Base-by-base conservation (phyloP, 2,113 vertebrate genomes). In the Psilopogon haemacephalus region DNA sequence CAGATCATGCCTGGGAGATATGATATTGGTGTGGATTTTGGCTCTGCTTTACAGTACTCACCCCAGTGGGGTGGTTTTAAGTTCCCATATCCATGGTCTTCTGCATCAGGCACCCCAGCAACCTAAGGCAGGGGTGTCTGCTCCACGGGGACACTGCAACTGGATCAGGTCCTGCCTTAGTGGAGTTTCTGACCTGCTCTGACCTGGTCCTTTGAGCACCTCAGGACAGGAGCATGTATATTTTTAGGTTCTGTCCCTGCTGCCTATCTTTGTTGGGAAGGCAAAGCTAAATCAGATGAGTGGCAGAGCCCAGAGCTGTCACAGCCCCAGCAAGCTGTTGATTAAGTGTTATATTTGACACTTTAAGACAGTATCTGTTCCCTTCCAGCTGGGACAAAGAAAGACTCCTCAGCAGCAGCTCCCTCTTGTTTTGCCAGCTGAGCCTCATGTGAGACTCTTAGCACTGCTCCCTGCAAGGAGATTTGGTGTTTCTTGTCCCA, bases 61-160 rank as follows among this genome's bases (percentile, higher is more conserved):
- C 2, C 8, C 35, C 12, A n/a, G 12, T 46, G 14, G 46, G 12
- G 5, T 46, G 19, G 3, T 26, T 91, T 82, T 72, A 35, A 72
- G 74, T 44, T n/a, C 20, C 16, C 16, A 3, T 26, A 28, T 15
- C 46, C 28, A 15, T 17, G 18, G 8, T 77, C 3, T 75, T 23
- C 46, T 56, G 48, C 48, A 5, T 5, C 27, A 38, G 27, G 38
- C 26, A 73, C 35, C 52, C 24, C 59, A 67, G 76, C 24, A 40
- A 14, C 1, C 0, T n/a, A 1, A 44, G 46, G 2, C n/a, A 63
- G 40, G n/a, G 60, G 23, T 23, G 12, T 55, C 40, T 86, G 56
- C n/a, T 69, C 42, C 2, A 0, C 0, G 0, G 8, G 16, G 32
- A 1, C 42, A 20, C 37, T 18, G 54, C 0, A 0, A 19, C 20